Evolutionary conservation across 2,888 invertebrate species (phyloP).

Genomic region (Lasioglossum malachurum): DNA sequence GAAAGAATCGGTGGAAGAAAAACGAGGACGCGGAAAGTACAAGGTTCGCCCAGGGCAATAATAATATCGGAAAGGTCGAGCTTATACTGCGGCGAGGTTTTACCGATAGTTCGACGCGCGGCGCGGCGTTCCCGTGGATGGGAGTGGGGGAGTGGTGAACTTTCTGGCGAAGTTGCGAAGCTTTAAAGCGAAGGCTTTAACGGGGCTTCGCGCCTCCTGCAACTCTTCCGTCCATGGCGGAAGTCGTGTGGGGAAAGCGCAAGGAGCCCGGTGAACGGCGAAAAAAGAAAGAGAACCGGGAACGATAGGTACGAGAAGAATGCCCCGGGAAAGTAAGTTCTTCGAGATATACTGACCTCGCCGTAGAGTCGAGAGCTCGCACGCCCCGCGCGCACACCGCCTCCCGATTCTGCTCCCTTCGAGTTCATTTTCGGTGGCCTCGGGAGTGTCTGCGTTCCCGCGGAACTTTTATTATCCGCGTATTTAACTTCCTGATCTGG

Average conservation of each 20-base stretch:
- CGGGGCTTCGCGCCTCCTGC: slow-evolving; percentile 76
- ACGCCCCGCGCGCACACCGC: neutral
- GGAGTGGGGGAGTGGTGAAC: slow-evolving; percentile 59
- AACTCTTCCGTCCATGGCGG: slow-evolving; percentile 53
- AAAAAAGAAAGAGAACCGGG: slow-evolving; percentile 8
- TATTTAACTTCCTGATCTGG: slow-evolving; percentile 44
- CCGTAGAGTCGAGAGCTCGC: neutral
- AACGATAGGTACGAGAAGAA: slow-evolving; percentile 66
- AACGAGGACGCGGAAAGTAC: slow-evolving; percentile 69
- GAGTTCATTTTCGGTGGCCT: slow-evolving; percentile 58
- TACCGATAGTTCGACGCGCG: slow-evolving; percentile 80
- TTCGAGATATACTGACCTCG: slow-evolving; percentile 58
- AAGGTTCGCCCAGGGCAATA: slow-evolving; percentile 75
- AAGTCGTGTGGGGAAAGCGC: slow-evolving; percentile 52
- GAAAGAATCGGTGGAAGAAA: slow-evolving; percentile 61
- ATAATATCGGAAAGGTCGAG: slow-evolving; percentile 79
- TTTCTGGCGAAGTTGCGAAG: slow-evolving; percentile 78
- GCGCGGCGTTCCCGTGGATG: neutral
- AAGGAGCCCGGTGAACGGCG: slow-evolving; percentile 3
- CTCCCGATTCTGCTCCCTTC: neutral
- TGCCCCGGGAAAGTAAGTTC: slow-evolving; percentile 54
- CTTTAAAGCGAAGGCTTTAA: slow-evolving; percentile 81
- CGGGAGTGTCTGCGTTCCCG: slow-evolving; percentile 22
- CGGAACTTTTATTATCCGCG: slow-evolving; percentile 58
- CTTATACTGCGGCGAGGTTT: slow-evolving; percentile 76